These are phyloP conservation scores for Eupsittula cactorum DNA, from an alignment of 2,113 vertebrate genomes.

Conservation along the genomic window DNA sequence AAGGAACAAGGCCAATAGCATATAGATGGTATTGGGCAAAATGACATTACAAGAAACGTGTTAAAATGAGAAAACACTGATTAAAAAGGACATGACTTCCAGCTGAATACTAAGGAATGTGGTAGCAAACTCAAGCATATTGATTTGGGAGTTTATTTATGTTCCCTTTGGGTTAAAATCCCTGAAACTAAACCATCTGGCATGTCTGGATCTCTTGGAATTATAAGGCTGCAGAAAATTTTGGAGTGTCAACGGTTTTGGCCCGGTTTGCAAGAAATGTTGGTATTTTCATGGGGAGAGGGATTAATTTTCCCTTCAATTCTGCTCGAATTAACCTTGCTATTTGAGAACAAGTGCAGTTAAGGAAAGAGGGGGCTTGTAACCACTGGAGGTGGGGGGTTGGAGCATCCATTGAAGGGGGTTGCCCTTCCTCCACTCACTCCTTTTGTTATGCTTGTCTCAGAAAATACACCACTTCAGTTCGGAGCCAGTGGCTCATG, in stretches of 20 bases:
- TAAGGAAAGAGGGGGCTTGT: not conserved
- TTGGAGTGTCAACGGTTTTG: not conserved
- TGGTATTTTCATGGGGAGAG: not conserved
- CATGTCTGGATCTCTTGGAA: not conserved
- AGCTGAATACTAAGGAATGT: fast-evolving
- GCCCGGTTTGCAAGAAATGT: not conserved
- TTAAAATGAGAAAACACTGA: not conserved
- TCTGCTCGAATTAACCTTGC: not conserved
- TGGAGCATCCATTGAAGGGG: not conserved
- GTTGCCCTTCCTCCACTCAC: not conserved
- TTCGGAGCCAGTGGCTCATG: not conserved
- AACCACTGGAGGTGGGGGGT: not conserved
- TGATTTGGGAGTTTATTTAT: not conserved
- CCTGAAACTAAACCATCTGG: not conserved
- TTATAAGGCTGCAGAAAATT: not conserved
- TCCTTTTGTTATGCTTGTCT: not conserved
- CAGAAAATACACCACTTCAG: not conserved
- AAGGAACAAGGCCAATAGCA: not conserved
- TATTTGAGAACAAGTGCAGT: not conserved
- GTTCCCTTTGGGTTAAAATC: not conserved
- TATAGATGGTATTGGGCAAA: not conserved
- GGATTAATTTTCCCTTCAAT: not conserved
- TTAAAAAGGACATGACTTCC: fast-evolving
- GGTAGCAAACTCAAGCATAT: not conserved
- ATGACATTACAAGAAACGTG: not conserved